phyloP scores from a whole-genome alignment of 1,140 invertebrate genomes.

The Drosophila tristis region DNA sequence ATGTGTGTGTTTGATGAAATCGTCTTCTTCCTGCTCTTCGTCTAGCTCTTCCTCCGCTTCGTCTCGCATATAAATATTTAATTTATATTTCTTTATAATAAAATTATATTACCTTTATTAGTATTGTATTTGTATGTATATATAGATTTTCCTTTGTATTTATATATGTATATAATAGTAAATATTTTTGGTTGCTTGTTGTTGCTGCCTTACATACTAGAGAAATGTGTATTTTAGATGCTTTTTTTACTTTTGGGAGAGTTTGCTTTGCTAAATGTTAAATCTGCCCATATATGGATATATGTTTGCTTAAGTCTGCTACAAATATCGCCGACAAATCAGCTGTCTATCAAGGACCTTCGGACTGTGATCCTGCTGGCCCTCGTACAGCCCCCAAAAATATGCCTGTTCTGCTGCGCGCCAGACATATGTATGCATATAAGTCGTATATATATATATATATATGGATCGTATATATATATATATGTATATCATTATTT shows the following conservation, averaged over 20 bases:
- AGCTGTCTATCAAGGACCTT: constrained; percentile 49
- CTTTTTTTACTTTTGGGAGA: constrained; percentile 29
- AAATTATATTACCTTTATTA: constrained; percentile 73
- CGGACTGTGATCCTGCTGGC: constrained; percentile 35
- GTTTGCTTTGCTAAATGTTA: constrained; percentile 51
- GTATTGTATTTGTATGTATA: constrained; percentile 57
- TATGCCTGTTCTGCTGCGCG: constrained; percentile 51
- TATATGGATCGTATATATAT: background rate
- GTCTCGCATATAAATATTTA: constrained; percentile 78
- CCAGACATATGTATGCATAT: constrained; percentile 31
- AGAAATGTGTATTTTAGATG: constrained; percentile 63
- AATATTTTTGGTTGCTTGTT: constrained; percentile 46
- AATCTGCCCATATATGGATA: constrained; percentile 45
- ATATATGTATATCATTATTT: constrained; percentile 22
- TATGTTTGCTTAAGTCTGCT: constrained; percentile 50
- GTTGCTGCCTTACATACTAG: constrained; percentile 67
- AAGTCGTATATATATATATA: constrained; percentile 12
- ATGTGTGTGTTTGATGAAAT: constrained; percentile 82
- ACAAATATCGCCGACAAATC: constrained; percentile 57
- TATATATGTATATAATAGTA: constrained; percentile 69
- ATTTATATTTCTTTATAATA: constrained; percentile 80
- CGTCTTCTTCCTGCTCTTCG: constrained; percentile 48
- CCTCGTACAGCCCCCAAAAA: constrained; percentile 41
- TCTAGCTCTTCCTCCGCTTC: constrained; percentile 40
- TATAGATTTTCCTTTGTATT: constrained; percentile 55